These are phyloP conservation scores for Tragopan temminckii DNA, from an alignment of 2,797 vertebrate species.

Conservation along the genomic window DNA sequence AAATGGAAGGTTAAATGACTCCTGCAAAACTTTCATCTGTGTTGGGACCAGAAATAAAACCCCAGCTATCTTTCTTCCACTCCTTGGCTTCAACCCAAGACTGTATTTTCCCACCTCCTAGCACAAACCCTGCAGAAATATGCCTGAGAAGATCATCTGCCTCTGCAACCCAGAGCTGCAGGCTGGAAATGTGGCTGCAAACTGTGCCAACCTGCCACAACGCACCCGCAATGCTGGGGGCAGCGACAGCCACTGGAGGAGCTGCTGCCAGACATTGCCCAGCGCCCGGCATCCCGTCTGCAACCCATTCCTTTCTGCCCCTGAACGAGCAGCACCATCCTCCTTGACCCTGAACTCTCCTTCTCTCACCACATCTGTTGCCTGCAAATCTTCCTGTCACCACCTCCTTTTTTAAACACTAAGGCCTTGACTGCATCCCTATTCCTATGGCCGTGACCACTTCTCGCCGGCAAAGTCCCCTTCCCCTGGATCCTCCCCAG, in stretches of 20 bases:
- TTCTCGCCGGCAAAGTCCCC: background rate
- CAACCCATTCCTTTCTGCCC: background rate
- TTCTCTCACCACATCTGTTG: constrained; percentile 63
- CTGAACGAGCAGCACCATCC: background rate
- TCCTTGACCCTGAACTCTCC: constrained; percentile 65
- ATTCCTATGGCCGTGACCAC: background rate
- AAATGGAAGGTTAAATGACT: constrained; percentile 17
- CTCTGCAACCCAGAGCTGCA: background rate
- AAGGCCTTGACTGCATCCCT: background rate
- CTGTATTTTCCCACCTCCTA: constrained; percentile 12
- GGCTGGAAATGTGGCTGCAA: background rate
- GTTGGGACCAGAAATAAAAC: constrained; percentile 20
- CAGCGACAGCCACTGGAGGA: background rate
- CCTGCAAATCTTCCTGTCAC: constrained; percentile 70
- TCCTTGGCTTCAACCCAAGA: constrained; percentile 38
- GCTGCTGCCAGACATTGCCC: background rate
- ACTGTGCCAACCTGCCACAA: accelerated
- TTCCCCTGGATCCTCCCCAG: background rate
- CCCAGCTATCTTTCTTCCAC: constrained; percentile 7
- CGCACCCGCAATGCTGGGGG: background rate
- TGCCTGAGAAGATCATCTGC: background rate
- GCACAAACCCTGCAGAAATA: background rate
- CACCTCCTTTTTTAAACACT: constrained; percentile 46
- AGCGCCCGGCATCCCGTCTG: accelerated
- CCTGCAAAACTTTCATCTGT: background rate